A percentile compares a stretch with the other conserved stretches of the same genome.
Evolutionary conservation across 2,888 invertebrate genomes (phyloP).

Genomic region (Aphodius sticticus): DNA sequence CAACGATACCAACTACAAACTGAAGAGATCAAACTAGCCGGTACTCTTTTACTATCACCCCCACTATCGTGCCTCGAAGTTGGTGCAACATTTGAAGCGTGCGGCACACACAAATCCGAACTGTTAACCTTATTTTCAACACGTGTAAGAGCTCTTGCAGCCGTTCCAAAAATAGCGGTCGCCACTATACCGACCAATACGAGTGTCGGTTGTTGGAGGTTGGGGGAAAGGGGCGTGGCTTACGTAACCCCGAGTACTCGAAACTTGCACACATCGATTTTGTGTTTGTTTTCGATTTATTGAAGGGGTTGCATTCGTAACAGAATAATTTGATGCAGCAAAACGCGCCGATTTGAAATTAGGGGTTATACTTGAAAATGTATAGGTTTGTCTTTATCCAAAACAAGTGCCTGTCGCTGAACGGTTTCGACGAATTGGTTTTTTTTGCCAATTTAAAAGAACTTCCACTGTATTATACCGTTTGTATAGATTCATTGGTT

Average conservation of each 20-base stretch:
- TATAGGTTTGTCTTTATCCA: neutral
- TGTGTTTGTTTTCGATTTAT: neutral
- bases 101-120: neutral
- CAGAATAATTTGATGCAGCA: neutral
- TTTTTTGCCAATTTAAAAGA: too few species aligned
- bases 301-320: neutral
- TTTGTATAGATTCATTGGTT: too few species aligned
- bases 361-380: neutral
- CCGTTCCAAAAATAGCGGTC: neutral
- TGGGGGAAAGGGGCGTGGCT: neutral
- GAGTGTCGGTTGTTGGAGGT: neutral
- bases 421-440: too few species aligned
- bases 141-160: neutral
- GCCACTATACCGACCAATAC: neutral
- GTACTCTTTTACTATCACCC: neutral
- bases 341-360: neutral
- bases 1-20: neutral
- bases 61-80: neutral
- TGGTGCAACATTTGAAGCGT: neutral
- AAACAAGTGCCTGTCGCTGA: too few species aligned
- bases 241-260: neutral
- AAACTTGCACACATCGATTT: neutral
- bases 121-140: neutral
- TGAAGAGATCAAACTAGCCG: neutral
- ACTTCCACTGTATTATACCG: too few species aligned